Evolutionary conservation across 2,888 invertebrate species (phyloP).

Genomic region (Cerastis rubricosa): DNA sequence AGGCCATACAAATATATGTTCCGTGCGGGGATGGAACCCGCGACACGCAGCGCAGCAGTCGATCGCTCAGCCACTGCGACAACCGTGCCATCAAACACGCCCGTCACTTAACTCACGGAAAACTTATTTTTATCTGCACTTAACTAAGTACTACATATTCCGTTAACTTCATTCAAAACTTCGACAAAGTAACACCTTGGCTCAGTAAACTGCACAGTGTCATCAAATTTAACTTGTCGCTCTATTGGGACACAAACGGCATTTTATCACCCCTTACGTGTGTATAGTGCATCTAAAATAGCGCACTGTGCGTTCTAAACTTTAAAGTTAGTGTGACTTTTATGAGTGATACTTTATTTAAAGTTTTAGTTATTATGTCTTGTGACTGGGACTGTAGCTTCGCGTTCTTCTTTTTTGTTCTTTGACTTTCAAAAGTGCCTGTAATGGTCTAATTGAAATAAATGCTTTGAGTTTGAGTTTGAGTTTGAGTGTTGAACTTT

Average conservation of each 20-base stretch:
- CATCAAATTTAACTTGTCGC: slow-evolving; percentile 46
- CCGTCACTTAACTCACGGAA: slow-evolving; percentile 6
- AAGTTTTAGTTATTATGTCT: too few species aligned
- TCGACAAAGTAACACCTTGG: slow-evolving; percentile 49
- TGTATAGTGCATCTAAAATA: slow-evolving; percentile 25
- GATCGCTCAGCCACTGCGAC: too few species aligned
- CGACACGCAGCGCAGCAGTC: too few species aligned
- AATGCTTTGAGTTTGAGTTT: too few species aligned
- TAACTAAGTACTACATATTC: slow-evolving; percentile 30
- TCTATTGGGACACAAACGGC: slow-evolving; percentile 10
- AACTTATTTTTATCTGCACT: slow-evolving; percentile 34
- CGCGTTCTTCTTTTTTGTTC: too few species aligned
- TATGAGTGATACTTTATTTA: slow-evolving; percentile 14
- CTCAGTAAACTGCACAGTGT: slow-evolving; percentile 20
- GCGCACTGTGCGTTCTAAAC: slow-evolving; percentile 11
- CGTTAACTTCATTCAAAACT: slow-evolving; percentile 30
- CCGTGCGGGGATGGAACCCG: too few species aligned
- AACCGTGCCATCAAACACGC: too few species aligned
- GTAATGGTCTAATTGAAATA: too few species aligned
- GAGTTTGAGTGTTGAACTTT: neutral
- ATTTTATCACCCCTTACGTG: slow-evolving; percentile 44
- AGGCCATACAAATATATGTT: too few species aligned
- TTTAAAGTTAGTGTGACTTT: neutral
- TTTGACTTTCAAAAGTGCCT: too few species aligned
- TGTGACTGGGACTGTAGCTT: too few species aligned